Evolutionary conservation across 2,113 vertebrate species (phyloP).

Genomic region (Ciconia boyciana): DNA sequence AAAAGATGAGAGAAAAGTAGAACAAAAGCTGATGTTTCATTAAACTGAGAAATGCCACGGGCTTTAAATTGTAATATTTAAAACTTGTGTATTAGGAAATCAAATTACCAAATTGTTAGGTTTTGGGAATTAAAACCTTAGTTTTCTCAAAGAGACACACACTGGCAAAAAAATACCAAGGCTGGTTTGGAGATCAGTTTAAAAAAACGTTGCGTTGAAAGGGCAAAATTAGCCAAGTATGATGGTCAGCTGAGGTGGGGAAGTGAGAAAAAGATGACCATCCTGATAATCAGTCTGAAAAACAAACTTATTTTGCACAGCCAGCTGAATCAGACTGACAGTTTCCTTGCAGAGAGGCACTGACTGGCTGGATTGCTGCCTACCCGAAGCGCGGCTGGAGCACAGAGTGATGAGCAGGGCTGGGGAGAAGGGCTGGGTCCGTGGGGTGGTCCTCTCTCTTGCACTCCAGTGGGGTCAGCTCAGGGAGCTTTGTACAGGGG

Average conservation of each 20-base stretch:
- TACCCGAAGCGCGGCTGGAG: background rate
- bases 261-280: background rate
- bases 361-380: background rate
- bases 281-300: background rate
- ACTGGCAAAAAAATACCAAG: background rate
- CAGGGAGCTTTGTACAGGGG: background rate
- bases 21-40: conserved; percentile 2
- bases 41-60: background rate
- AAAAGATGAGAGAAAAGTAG: conserved; percentile 13
- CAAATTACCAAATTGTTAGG: background rate
- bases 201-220: background rate
- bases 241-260: background rate
- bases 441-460: background rate
- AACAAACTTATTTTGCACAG: background rate
- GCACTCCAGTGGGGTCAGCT: background rate
- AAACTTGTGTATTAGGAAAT: background rate
- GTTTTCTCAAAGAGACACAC: background rate
- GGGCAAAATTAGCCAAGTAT: background rate
- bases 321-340: background rate
- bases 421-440: background rate
- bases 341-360: background rate
- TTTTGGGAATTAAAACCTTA: background rate
- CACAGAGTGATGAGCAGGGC: background rate
- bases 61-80: conserved; percentile 7
- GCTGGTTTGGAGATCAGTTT: background rate